These are phyloP conservation scores for Scaptomyza parva DNA, from an alignment of 2,888 invertebrate genomes.

Conservation along the genomic window DNA sequence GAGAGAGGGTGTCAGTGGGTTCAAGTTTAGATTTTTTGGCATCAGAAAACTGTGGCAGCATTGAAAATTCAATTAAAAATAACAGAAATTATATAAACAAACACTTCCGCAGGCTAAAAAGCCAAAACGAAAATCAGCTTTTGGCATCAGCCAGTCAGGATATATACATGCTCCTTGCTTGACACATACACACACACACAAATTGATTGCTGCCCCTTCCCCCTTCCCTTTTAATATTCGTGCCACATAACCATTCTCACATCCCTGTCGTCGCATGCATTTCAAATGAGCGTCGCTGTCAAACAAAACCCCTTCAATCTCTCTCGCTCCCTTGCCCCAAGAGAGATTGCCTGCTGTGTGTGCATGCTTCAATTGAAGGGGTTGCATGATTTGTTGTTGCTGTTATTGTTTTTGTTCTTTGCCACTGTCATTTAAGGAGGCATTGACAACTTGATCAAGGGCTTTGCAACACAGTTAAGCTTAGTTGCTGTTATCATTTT, in stretches of 20 bases:
- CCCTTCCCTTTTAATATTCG: slow-evolving; percentile 8
- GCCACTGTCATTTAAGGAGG: slow-evolving; percentile 23
- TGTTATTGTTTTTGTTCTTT: slow-evolving; percentile 10
- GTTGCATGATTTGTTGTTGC: slow-evolving; percentile 46
- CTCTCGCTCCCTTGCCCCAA: neutral
- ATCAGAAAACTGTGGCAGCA: slow-evolving; percentile 48
- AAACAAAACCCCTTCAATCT: slow-evolving; percentile 33
- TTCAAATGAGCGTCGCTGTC: slow-evolving; percentile 67
- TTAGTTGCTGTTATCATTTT: slow-evolving; percentile 12
- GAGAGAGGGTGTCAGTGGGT: slow-evolving; percentile 1
- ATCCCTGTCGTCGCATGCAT: slow-evolving; percentile 63
- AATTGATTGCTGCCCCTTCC: slow-evolving; percentile 59
- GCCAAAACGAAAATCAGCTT: slow-evolving; percentile 32
- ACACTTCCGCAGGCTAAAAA: slow-evolving; percentile 71
- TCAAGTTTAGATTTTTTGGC: slow-evolving; percentile 32
- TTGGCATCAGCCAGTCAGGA: slow-evolving; percentile 45
- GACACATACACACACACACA: slow-evolving; percentile 19
- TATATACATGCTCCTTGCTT: slow-evolving; percentile 59
- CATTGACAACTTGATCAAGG: slow-evolving; percentile 32
- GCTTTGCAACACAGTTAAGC: slow-evolving; percentile 29
- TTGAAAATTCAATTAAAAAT: slow-evolving; percentile 78
- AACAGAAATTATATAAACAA: slow-evolving; percentile 76
- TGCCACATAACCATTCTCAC: slow-evolving; percentile 26
- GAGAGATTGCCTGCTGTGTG: slow-evolving; percentile 31
- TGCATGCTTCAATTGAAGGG: slow-evolving; percentile 44